phyloP scores from a whole-genome alignment of 2,113 vertebrate species.

The Dicaeum eximium region DNA sequence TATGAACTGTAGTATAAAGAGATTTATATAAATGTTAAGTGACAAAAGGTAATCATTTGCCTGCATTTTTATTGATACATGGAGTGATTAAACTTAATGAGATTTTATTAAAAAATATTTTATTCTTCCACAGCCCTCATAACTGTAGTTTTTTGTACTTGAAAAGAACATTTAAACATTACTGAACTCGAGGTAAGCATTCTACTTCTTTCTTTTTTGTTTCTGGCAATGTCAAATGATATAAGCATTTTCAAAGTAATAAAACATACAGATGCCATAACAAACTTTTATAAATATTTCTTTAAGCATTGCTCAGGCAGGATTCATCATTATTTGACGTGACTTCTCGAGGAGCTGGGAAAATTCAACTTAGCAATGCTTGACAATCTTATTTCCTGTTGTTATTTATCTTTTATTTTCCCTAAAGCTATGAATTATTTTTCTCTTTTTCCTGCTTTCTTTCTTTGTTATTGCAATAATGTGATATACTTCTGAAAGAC shows the following conservation, averaged over 20 bases:
- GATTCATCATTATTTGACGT: constrained; percentile 32
- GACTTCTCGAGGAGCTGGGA: constrained; percentile 16
- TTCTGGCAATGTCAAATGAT: constrained; percentile 45
- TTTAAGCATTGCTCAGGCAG: constrained; percentile 25
- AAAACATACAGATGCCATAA: constrained; percentile 13
- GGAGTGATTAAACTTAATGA: background rate
- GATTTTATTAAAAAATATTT: background rate
- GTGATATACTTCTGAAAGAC: background rate
- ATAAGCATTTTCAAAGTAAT: constrained; percentile 18
- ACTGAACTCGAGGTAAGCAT: background rate
- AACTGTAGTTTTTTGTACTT: background rate
- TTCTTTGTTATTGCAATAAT: constrained; percentile 11
- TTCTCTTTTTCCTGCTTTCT: background rate
- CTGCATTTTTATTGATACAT: background rate
- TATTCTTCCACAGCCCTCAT: background rate
- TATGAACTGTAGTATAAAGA: background rate
- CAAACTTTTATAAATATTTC: constrained; percentile 52
- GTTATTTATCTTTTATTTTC: constrained; percentile 51
- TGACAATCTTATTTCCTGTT: constrained; percentile 32
- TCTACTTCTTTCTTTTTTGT: background rate
- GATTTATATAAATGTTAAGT: background rate
- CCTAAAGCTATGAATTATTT: background rate
- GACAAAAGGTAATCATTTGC: background rate
- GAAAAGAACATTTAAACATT: constrained; percentile 9
- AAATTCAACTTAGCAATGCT: background rate